These are phyloP conservation scores for Corvus cornix DNA, from an alignment of 2,113 vertebrate species.

Conservation along the genomic window DNA sequence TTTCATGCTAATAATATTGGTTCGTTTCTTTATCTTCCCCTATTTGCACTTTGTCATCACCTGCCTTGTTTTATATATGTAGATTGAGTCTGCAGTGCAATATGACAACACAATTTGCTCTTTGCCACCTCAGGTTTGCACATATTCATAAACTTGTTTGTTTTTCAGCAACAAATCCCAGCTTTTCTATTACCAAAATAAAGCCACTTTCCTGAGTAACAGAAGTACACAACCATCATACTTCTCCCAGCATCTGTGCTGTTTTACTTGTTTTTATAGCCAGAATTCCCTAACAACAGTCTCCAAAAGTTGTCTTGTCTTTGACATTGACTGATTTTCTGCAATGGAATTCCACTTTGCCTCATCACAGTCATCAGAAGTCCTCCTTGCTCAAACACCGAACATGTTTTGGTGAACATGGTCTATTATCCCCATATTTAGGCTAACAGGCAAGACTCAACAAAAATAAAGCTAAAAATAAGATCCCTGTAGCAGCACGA, in stretches of 20 bases:
- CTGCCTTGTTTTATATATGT: neutral
- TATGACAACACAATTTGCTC: neutral
- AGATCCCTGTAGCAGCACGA: neutral
- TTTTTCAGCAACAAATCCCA: neutral
- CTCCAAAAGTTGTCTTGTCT: neutral
- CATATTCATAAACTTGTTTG: neutral
- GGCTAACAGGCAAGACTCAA: neutral
- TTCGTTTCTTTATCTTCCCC: neutral
- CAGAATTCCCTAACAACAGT: neutral
- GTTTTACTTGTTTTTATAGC: neutral
- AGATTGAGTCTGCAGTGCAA: neutral
- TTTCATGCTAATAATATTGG: neutral
- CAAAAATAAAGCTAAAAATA: neutral
- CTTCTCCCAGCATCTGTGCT: neutral
- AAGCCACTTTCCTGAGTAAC: neutral
- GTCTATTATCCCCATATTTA: neutral
- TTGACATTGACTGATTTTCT: neutral
- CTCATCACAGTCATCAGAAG: neutral
- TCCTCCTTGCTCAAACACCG: neutral
- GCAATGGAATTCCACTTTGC: neutral
- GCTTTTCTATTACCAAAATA: neutral
- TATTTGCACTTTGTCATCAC: neutral
- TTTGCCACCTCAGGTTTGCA: neutral
- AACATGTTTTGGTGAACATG: neutral
- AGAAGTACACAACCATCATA: neutral